Percentiles rank a stretch among this genome's conserved stretches.
Conservation (phyloP, 2,113 vertebrate genomes). For the Romanogobio albipinnatus region DNA sequence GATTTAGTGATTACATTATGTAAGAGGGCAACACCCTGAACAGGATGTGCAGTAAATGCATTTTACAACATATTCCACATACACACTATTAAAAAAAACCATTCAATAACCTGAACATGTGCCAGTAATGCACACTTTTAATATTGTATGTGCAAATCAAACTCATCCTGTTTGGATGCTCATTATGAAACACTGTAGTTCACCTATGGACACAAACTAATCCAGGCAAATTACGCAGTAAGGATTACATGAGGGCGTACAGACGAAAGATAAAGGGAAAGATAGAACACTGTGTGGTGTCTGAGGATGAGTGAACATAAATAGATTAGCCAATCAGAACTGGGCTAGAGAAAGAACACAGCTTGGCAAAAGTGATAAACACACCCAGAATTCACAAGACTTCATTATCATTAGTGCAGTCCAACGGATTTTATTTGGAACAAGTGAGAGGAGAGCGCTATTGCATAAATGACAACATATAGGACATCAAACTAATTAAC, state of each 20-base stretch:
- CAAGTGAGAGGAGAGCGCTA: background rate
- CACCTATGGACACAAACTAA: slow-evolving; percentile 52
- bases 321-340: slow-evolving; percentile 68
- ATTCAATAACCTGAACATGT: background rate
- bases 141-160: background rate
- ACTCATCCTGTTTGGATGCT: background rate
- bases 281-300: slow-evolving; percentile 33
- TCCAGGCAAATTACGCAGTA: slow-evolving; percentile 49
- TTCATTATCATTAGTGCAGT: background rate
- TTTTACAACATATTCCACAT: background rate
- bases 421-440: background rate
- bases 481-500: background rate
- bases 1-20: too few relatives aligned
- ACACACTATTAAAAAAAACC: background rate
- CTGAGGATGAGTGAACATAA: slow-evolving; percentile 66
- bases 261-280: slow-evolving; percentile 17
- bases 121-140: background rate
- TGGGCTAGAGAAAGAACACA: slow-evolving; percentile 6
- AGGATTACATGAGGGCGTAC: slow-evolving; percentile 65
- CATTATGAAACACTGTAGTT: slow-evolving; percentile 50
- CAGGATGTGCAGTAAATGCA: too few relatives aligned
- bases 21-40: too few relatives aligned
- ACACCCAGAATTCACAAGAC: slow-evolving; percentile 5
- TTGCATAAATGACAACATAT: background rate
- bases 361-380: slow-evolving; percentile 47